phyloP scores from a whole-genome alignment of 1,140 invertebrate genomes.

The Chironomus striatipennis region DNA sequence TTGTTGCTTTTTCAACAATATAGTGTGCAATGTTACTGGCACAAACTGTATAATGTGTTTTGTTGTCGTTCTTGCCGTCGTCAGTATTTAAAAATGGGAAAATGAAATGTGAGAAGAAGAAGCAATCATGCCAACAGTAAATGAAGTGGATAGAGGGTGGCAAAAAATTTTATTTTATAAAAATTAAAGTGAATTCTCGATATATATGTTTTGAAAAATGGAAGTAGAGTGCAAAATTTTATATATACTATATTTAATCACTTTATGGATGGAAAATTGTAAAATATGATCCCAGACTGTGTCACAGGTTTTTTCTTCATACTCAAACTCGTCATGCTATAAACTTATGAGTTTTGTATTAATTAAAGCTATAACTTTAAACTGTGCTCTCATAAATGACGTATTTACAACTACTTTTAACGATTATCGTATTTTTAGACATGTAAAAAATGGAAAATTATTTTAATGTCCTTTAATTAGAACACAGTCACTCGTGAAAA shows the following conservation, averaged over 20 bases:
- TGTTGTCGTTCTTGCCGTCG: background rate
- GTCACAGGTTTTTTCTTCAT: background rate
- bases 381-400: no score
- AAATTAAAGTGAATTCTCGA: no score
- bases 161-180: no score
- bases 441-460: no score
- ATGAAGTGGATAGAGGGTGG: background rate
- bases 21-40: background rate
- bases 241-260: background rate
- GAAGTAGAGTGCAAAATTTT: background rate
- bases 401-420: no score
- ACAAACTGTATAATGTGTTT: background rate
- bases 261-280: background rate
- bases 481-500: background rate
- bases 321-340: background rate
- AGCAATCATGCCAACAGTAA: no score
- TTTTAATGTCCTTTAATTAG: background rate
- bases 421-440: no score
- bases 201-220: no score
- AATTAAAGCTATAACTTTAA: no score
- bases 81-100: conserved; percentile 8
- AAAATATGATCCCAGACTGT: background rate
- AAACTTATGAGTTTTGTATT: background rate
- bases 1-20: no score
- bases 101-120: background rate